phyloP scores from a whole-genome alignment of 2,113 vertebrate species.

The Bujurquina vittata region DNA sequence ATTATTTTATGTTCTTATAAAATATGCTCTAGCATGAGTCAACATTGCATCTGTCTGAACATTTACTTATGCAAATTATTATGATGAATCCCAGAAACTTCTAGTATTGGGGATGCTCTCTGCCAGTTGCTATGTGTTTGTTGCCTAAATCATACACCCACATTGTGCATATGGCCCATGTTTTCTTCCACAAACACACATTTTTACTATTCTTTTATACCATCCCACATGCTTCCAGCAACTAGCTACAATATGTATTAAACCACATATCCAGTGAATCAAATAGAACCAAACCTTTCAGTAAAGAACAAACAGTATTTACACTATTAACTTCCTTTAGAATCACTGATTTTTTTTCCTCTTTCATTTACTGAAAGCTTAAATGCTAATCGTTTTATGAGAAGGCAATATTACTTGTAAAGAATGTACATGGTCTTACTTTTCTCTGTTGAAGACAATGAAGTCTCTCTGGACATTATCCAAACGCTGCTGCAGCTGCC shows the following conservation, averaged over 20 bases:
- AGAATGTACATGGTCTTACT: slow-evolving; percentile 80
- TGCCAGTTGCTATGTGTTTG: not conserved
- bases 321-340: not conserved
- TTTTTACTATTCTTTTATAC: slow-evolving; percentile 21
- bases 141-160: slow-evolving; percentile 8
- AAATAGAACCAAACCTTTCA: not conserved
- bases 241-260: not conserved
- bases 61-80: slow-evolving; percentile 7
- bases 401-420: not conserved
- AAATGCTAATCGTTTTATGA: not conserved
- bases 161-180: not conserved
- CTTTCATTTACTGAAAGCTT: not conserved
- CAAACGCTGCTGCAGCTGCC: slow-evolving; percentile 89
- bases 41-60: not conserved
- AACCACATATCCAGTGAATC: not conserved
- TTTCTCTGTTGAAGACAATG: slow-evolving; percentile 98
- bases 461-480: slow-evolving; percentile 94
- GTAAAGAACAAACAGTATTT: not conserved
- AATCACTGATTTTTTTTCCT: not conserved
- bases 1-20: not conserved
- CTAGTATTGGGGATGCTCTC: not conserved
- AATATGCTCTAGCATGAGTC: not conserved
- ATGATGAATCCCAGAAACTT: not conserved
- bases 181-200: slow-evolving; percentile 7
- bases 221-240: slow-evolving; percentile 17